Evolutionary conservation across 2,797 vertebrate genomes (phyloP).

Genomic region (Austrolebias charrua): DNA sequence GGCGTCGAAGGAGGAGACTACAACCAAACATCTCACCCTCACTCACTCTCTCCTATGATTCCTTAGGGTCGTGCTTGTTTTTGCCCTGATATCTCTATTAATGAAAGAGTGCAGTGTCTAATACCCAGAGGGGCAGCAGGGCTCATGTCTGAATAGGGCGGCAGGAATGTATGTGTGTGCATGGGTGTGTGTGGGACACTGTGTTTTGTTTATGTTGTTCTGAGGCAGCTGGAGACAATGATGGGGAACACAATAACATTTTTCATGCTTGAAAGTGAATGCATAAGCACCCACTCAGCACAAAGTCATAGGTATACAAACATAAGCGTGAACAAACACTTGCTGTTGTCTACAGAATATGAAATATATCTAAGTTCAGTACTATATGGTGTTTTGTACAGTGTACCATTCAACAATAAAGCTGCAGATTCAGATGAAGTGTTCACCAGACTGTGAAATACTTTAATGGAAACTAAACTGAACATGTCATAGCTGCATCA

Average conservation of each 20-base stretch:
- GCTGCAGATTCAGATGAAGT: not conserved
- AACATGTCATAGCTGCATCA: not conserved
- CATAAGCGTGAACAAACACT: constrained; percentile 58
- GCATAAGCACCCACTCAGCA: constrained; percentile 63
- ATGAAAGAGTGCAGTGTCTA: constrained; percentile 59
- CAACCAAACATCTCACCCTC: constrained; percentile 55
- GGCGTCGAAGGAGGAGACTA: constrained; percentile 48
- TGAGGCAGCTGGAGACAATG: constrained; percentile 74
- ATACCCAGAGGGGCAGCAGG: constrained; percentile 49
- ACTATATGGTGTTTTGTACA: constrained; percentile 9
- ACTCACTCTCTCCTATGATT: constrained; percentile 37
- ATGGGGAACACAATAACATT: constrained; percentile 69
- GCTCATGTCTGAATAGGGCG: constrained; percentile 50
- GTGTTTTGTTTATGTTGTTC: constrained; percentile 68
- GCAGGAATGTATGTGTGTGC: constrained; percentile 14
- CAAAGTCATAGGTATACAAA: constrained; percentile 53
- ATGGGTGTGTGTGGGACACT: not conserved
- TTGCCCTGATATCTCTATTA: constrained; percentile 71
- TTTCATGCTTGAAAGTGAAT: constrained; percentile 59
- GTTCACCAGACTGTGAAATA: not conserved
- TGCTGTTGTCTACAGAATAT: constrained; percentile 47
- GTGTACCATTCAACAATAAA: constrained; percentile 20
- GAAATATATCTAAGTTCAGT: constrained; percentile 34
- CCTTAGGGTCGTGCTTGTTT: constrained; percentile 63
- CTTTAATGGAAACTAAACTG: not conserved